phyloP scores from a whole-genome alignment of 2,113 vertebrate species.

The Galemys pyrenaicus region DNA sequence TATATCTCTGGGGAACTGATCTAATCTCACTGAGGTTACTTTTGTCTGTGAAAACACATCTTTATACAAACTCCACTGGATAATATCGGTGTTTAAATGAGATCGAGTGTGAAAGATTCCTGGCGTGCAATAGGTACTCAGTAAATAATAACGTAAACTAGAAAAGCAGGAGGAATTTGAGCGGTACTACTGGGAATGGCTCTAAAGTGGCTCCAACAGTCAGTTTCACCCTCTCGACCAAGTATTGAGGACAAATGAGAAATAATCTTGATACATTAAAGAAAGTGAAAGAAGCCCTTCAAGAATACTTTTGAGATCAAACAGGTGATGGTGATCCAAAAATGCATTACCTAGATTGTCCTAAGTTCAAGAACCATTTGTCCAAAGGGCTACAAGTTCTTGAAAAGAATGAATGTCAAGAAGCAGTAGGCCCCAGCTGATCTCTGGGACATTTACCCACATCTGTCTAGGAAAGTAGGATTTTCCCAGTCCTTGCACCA shows the following conservation, averaged over 20 bases:
- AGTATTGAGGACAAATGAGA: background rate
- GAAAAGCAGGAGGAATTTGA: background rate
- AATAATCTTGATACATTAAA: background rate
- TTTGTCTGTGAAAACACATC: conserved; percentile 13
- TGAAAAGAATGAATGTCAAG: background rate
- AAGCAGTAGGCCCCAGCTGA: background rate
- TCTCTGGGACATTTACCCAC: background rate
- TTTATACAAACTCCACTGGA: background rate
- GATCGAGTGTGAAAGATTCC: background rate
- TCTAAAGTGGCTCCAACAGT: background rate
- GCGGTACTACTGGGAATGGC: background rate
- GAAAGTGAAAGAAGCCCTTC: background rate
- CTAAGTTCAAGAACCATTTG: background rate
- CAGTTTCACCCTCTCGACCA: background rate
- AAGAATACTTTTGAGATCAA: background rate
- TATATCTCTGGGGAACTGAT: background rate
- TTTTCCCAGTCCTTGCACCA: background rate
- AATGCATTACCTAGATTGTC: background rate
- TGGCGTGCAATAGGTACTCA: background rate
- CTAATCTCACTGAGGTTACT: background rate
- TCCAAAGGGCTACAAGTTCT: background rate
- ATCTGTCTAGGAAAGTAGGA: background rate
- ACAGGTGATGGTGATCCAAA: background rate
- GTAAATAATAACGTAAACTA: background rate
- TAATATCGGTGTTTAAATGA: background rate